Base-by-base conservation (phyloP, 2,888 invertebrate genomes). In the Rotaria sp. region DNA sequence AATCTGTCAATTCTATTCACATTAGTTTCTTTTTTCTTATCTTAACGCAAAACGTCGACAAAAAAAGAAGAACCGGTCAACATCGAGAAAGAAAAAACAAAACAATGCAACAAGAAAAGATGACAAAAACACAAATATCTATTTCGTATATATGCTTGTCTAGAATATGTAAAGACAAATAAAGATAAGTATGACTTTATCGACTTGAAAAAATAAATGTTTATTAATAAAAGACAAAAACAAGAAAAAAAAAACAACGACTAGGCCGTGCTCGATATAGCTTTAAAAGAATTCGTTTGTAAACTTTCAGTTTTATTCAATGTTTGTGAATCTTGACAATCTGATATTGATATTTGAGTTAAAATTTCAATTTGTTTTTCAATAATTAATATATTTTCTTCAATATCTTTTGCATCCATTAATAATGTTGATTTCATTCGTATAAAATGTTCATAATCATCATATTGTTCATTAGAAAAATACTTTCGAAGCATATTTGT, bases 371-470 rank as follows among this genome's bases (percentile, higher is more conserved):
- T 92, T 91, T 95, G 95, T 91, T 95, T 95, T 90, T 95, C 94
- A 87, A 94, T 94, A 88, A 94, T 92, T 90, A 94, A 94, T 88
- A 95, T 94, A 91, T 95, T 95, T 91, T 95, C 95, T 89, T 94
- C 93, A 88, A 95, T 94, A 90, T 95, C 95, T 89, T 95, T 93
- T 87, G 94, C 93, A 90, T 95, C 95, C 91, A 95, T 94, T 89
- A 95, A 94, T 88, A 95, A 92, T 91, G 95, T 95, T 55, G 95
- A 94, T 92, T 95, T 95, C 94, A 94, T 95, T 90, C 94, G 94
- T 89, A 95, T 94, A 91, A 95, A 95, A 90, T 94, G 94, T 89
- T 94, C 94, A 90, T 95, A 95, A 90, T 95, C 95, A 67, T 94
- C 94, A 90, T 94, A 94, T 87, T 94, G 94, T 84, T 93, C 92